phyloP scores from a whole-genome alignment of 2,888 invertebrate genomes.

The Acanthococcus lagerstroemiae region DNA sequence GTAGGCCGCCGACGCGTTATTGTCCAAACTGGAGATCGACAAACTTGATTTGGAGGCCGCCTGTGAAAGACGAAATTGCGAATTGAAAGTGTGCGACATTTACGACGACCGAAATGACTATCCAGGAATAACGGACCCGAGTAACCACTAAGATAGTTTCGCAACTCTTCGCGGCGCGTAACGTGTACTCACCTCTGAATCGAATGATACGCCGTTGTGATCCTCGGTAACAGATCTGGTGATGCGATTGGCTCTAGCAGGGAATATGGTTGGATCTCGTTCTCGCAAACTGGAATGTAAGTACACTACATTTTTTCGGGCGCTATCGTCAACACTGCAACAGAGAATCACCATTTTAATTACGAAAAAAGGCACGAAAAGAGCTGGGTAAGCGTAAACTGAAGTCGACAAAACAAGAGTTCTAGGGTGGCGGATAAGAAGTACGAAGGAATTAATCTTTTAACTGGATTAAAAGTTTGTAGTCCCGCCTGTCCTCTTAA shows the following conservation, averaged over 20 bases:
- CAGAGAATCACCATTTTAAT: not conserved
- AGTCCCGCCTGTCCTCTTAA: too few relatives aligned
- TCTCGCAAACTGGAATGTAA: conserved; percentile 12
- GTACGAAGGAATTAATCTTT: too few relatives aligned
- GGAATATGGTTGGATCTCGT: not conserved
- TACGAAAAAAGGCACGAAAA: too few relatives aligned
- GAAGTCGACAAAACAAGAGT: too few relatives aligned
- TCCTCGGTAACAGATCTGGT: conserved; percentile 8
- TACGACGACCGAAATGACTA: not conserved
- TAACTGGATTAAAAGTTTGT: too few relatives aligned
- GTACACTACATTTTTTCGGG: not conserved
- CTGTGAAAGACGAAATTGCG: not conserved
- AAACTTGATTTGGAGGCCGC: conserved; percentile 29
- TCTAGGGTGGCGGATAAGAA: too few relatives aligned
- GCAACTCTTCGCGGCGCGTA: too few relatives aligned
- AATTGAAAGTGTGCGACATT: not conserved
- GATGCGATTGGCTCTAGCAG: not conserved
- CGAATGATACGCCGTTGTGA: conserved; percentile 15
- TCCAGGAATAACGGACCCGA: not conserved
- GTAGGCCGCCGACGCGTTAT: conserved; percentile 37
- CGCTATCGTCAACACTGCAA: not conserved
- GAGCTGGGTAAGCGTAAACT: too few relatives aligned
- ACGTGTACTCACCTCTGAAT: conserved; percentile 11
- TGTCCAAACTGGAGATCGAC: conserved; percentile 31
- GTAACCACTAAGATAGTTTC: not conserved